Base-by-base conservation (phyloP, 2,797 vertebrate genomes). In the Falco biarmicus region DNA sequence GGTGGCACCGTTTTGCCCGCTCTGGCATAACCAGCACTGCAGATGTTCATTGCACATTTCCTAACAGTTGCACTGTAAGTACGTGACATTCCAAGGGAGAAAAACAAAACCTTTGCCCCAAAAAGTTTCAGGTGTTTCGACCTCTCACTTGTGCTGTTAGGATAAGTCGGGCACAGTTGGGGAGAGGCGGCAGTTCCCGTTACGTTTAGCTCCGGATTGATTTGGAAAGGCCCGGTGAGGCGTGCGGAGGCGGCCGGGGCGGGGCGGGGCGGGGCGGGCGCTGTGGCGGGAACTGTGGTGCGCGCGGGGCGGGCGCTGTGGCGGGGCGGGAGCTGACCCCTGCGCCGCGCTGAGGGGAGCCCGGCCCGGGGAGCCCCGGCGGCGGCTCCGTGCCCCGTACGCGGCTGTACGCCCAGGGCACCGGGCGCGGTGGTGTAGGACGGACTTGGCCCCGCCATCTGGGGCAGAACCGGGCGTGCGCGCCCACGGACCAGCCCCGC, bases 1-100 rank as follows among this genome's bases (percentile, higher is more conserved):
- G 41, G 14, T 10, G 3, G 0, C 3, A 0, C 13, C 13, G 8
- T 16, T 9, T 7, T 6, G 10, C 9, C 17, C 2, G 0, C 18
- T 19, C 51, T 17, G 45, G 14, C 65, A 21, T 4, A 17, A 4
- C 59, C 37, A 5, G 59, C 43, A 1, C 48, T 25, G 0, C 1
- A 8, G 57, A 22, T 47, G 12, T 6, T 29, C 34, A 2, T 13
- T 14, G 5, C n/a, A 25, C 11, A 20, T 17, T 14, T 24, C 50
- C 12, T 11, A 41, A 2, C 10, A 7, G 26, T 63, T 41, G 25
- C 29, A 13, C 22, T 53, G 2, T 6, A 18, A 43, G 18, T 13
- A 13, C 32, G 31, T 14, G 45, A 60, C n/a, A 25, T 21, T 16
- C n/a, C 18, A 10, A 47, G 43, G 24, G 17, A 69, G 34, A 20